Evolutionary conservation across 2,113 vertebrate genomes (phyloP).

Genomic region (Elephantulus edwardii): DNA sequence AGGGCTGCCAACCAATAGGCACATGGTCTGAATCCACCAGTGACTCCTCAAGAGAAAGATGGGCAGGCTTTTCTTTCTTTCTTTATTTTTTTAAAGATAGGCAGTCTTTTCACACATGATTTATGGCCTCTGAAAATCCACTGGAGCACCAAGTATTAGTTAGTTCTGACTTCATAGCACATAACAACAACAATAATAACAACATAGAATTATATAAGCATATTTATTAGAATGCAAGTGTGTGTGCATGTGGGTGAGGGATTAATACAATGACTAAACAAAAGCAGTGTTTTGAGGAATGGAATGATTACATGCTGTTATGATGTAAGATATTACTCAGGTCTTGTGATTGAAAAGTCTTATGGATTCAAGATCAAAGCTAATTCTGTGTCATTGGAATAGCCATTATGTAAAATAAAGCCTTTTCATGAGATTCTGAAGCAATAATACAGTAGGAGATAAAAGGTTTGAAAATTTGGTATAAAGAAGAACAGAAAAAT

Average conservation of each 20-base stretch:
- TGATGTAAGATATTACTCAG: background rate
- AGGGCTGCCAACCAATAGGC: too few species aligned
- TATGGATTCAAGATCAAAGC: conserved; percentile 32
- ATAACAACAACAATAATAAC: too few species aligned
- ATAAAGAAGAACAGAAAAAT: background rate
- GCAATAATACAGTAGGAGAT: background rate
- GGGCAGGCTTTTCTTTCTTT: too few species aligned
- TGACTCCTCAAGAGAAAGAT: too few species aligned
- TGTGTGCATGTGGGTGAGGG: background rate
- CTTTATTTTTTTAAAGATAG: too few species aligned
- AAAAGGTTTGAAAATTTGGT: conserved; percentile 14
- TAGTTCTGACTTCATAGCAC: too few species aligned
- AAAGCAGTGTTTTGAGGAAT: background rate
- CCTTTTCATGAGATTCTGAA: background rate
- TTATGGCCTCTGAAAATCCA: too few species aligned
- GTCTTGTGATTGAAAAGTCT: background rate
- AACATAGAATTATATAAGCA: too few species aligned
- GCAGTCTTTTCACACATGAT: too few species aligned
- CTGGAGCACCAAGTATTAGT: too few species aligned
- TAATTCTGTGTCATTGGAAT: background rate
- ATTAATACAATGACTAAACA: background rate
- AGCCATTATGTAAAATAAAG: background rate
- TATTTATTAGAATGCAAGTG: background rate
- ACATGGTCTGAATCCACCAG: too few species aligned
- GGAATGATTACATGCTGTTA: background rate